Evolutionary conservation across 2,888 invertebrate species (phyloP).

Genomic region (Trimorus sp.): DNA sequence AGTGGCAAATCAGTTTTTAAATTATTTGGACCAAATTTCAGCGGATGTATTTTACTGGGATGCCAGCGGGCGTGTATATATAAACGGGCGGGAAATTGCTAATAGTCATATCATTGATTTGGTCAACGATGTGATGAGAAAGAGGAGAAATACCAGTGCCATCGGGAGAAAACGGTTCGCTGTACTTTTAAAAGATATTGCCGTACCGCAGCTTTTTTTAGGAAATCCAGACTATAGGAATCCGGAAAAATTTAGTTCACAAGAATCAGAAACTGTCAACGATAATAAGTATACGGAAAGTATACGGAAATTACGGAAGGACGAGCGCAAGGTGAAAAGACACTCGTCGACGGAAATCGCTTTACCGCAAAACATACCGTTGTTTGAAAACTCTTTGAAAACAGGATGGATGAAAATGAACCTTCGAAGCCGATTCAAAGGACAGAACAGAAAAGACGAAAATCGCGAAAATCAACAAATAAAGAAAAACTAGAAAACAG

Average conservation of each 20-base stretch:
- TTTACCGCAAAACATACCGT: neutral
- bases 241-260: neutral
- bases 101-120: neutral
- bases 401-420: slow-evolving; percentile 7
- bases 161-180: neutral
- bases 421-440: neutral
- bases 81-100: too few species aligned
- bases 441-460: too few species aligned
- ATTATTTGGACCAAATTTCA: too few species aligned
- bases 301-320: too few species aligned
- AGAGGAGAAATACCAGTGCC: neutral
- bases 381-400: neutral
- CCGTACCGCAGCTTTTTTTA: neutral
- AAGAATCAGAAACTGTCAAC: too few species aligned
- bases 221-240: neutral
- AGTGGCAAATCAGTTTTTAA: neutral
- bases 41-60: neutral
- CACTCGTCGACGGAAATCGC: neutral
- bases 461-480: too few species aligned
- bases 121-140: neutral
- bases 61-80: too few species aligned
- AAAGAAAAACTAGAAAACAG: too few species aligned
- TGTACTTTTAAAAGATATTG: neutral
- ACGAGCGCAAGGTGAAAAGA: too few species aligned
- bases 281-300: too few species aligned